Conservation (phyloP, 2,888 invertebrate genomes). For the Lepetodrilus schrolli region DNA sequence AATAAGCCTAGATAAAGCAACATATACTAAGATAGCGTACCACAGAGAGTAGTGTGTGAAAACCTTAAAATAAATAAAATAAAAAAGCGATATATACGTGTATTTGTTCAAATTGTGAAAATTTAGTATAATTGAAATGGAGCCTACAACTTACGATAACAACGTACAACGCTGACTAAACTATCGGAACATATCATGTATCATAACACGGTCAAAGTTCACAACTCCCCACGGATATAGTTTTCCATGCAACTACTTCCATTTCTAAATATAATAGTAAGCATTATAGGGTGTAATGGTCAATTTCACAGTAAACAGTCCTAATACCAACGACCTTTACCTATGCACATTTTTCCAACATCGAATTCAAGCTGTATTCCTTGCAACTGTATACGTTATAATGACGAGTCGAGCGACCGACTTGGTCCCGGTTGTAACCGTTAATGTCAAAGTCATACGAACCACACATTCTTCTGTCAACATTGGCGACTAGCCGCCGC, state of each 20-base stretch:
- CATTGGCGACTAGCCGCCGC: conserved; percentile 30
- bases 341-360: neutral
- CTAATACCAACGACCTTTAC: conserved; percentile 9
- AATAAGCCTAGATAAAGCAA: too few species aligned
- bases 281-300: neutral
- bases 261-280: neutral
- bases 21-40: too few species aligned
- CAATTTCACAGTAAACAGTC: conserved; percentile 4
- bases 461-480: conserved; percentile 18
- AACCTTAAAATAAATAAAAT: too few species aligned
- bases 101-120: too few species aligned
- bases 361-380: conserved; percentile 7
- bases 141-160: too few species aligned
- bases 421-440: neutral
- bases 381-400: neutral
- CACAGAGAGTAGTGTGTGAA: too few species aligned
- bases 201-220: conserved; percentile 12
- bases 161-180: too few species aligned
- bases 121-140: too few species aligned
- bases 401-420: neutral
- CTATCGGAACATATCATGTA: neutral
- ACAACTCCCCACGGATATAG: neutral
- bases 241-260: neutral
- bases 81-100: too few species aligned
- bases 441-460: neutral